Percentiles rank a stretch among this genome's conserved stretches.
Evolutionary conservation across 2,888 invertebrate genomes (phyloP).

Genomic region (Busseola fusca): DNA sequence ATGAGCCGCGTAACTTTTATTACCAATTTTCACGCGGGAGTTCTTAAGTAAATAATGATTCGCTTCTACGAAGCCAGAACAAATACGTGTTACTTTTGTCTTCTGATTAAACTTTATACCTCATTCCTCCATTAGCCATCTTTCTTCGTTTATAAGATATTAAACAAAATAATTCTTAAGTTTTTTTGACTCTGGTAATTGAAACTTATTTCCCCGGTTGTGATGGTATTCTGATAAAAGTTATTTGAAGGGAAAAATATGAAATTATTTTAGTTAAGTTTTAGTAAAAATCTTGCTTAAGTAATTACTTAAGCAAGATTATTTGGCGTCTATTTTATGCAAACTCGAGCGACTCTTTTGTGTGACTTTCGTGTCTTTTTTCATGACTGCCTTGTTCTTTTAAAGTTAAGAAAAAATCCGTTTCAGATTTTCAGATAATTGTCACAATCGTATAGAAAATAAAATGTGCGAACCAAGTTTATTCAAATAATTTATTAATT

Average conservation of each 20-base stretch:
- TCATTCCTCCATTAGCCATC: background rate
- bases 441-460: background rate
- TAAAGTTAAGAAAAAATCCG: background rate
- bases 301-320: too few species aligned
- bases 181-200: background rate
- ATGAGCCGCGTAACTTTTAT: background rate
- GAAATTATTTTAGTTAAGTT: too few species aligned
- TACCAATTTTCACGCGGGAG: background rate
- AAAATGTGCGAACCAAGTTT: background rate
- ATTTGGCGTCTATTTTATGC: background rate
- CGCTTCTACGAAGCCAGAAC: background rate
- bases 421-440: background rate
- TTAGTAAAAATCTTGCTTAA: too few species aligned
- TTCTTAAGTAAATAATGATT: constrained; percentile 10
- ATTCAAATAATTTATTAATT: too few species aligned
- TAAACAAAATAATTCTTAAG: background rate
- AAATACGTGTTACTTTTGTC: constrained; percentile 11
- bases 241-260: background rate
- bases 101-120: background rate
- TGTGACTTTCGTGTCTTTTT: background rate
- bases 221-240: background rate
- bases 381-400: background rate
- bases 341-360: background rate
- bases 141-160: background rate
- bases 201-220: too few species aligned